These are phyloP conservation scores for Silurus aristotelis DNA, from an alignment of 2,797 vertebrate species.

Conservation along the genomic window DNA sequence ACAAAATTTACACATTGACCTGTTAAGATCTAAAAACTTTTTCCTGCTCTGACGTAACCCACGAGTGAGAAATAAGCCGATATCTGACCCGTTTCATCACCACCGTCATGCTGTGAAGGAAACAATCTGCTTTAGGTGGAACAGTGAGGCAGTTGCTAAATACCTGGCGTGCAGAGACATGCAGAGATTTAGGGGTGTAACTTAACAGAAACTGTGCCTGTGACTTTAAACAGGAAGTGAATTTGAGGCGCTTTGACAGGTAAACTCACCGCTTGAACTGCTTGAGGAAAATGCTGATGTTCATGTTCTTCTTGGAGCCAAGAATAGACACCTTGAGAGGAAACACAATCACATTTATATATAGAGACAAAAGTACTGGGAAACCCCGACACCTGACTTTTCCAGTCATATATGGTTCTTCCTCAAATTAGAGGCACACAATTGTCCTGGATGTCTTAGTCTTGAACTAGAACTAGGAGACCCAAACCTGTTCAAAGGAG, in stretches of 20 bases:
- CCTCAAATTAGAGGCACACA: no score
- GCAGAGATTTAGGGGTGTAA: conserved; percentile 26
- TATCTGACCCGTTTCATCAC: conserved; percentile 21
- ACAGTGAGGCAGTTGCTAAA: conserved; percentile 19
- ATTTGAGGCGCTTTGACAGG: not conserved
- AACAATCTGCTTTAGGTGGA: not conserved
- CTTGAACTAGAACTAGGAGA: no score
- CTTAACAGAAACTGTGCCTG: not conserved
- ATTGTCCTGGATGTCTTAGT: no score
- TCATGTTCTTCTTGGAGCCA: conserved; percentile 81
- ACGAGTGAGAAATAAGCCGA: conserved; percentile 23
- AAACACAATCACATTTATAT: not conserved
- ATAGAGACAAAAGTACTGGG: not conserved
- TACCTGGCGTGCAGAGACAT: conserved; percentile 46
- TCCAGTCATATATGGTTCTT: no score
- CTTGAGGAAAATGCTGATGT: conserved; percentile 84
- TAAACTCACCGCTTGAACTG: conserved; percentile 82
- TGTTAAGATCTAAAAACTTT: not conserved
- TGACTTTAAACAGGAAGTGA: not conserved
- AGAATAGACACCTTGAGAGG: conserved; percentile 77
- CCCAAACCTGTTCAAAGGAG: no score
- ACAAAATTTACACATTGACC: not conserved
- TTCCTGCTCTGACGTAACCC: conserved; percentile 15
- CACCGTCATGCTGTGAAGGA: not conserved
- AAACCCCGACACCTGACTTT: no score